Percentiles rank a stretch among this genome's conserved stretches.
Evolutionary conservation across 92 coral and sea anemone species (phyloP).

Genomic region (Phenganax stokvisi): DNA sequence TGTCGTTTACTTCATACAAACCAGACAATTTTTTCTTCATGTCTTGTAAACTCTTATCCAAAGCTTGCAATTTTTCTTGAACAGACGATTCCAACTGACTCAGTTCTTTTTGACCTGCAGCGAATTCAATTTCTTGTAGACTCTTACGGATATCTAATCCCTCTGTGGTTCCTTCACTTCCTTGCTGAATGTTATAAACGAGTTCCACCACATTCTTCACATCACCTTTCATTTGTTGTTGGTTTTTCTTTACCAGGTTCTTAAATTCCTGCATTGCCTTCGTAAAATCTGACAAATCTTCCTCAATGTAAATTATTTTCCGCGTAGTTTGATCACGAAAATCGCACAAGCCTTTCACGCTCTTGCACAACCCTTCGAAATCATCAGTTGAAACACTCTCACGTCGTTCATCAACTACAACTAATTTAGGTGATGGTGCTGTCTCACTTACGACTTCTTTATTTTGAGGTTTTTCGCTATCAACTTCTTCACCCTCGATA

Average conservation of each 20-base stretch:
- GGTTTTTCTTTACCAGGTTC: background rate
- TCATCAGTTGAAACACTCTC: background rate
- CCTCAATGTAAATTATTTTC: constrained; percentile 11
- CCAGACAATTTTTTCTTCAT: constrained; percentile 17
- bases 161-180: background rate
- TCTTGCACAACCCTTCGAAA: background rate
- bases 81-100: constrained; percentile 6
- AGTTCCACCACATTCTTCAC: background rate
- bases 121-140: background rate
- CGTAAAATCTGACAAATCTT: constrained; percentile 4
- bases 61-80: constrained; percentile 7
- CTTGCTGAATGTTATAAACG: background rate
- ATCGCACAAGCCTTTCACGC: constrained; percentile 5
- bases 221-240: constrained; percentile 7
- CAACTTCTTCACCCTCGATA: background rate
- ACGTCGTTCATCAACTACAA: background rate
- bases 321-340: constrained; percentile 24
- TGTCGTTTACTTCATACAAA: constrained; percentile 27
- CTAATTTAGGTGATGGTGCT: background rate
- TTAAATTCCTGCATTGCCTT: constrained; percentile 13
- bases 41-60: constrained; percentile 20
- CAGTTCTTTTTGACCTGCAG: constrained; percentile 1
- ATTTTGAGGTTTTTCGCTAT: background rate
- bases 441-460: background rate
- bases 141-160: background rate